Conservation (phyloP, 1,140 invertebrate genomes). For the Trichogramma pretiosum region DNA sequence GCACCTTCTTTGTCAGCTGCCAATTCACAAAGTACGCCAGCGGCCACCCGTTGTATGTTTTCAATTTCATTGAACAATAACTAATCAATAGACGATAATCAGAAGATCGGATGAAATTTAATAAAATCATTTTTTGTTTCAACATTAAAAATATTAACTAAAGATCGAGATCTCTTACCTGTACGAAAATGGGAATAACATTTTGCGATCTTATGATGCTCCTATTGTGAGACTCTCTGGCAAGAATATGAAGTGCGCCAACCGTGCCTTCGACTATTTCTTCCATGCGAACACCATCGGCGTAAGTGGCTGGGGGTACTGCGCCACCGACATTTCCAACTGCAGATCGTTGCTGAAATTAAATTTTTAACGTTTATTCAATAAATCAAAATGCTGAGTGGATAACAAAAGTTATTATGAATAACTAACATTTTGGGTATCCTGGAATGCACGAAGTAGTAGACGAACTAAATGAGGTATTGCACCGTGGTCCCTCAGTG, state of each 20-base stretch:
- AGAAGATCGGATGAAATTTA: constrained; percentile 14
- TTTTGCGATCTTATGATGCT: constrained; percentile 84
- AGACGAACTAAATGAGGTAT: constrained; percentile 89
- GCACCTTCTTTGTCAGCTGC: constrained; percentile 94
- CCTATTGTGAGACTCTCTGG: constrained; percentile 85
- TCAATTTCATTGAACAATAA: constrained; percentile 93
- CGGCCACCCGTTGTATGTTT: constrained; percentile 93
- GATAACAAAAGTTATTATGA: not conserved
- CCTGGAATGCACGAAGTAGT: constrained; percentile 85
- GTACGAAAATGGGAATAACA: constrained; percentile 92
- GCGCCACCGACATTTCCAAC: constrained; percentile 65
- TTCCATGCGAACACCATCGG: constrained; percentile 96
- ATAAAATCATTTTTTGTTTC: not conserved
- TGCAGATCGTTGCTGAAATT: constrained; percentile 55
- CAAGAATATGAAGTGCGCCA: constrained; percentile 92
- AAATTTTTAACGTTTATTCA: not conserved
- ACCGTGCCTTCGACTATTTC: constrained; percentile 97
- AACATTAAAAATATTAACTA: not conserved
- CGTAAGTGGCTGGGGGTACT: constrained; percentile 63
- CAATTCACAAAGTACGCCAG: constrained; percentile 90
- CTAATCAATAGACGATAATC: no score
- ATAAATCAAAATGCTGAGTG: not conserved
- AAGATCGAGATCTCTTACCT: constrained; percentile 46
- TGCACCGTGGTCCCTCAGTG: constrained; percentile 86
- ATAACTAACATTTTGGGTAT: constrained; percentile 66